Conservation (phyloP, 2,113 vertebrate species). For the Alouatta palliata region DNA sequence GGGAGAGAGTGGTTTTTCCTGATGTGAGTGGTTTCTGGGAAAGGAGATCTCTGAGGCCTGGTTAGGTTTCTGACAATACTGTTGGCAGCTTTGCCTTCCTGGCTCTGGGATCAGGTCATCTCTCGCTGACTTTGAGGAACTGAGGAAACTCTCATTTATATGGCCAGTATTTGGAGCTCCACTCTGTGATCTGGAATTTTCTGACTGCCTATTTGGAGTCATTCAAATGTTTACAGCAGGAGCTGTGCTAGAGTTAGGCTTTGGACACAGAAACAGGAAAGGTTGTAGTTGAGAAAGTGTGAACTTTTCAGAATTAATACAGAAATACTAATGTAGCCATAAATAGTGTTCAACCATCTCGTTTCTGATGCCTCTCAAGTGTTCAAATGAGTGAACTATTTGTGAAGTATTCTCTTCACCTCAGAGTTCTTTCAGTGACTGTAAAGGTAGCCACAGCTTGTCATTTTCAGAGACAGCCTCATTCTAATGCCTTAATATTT, state of each 20-base stretch:
- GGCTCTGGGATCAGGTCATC: neutral
- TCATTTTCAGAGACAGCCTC: neutral
- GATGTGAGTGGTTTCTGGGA: neutral
- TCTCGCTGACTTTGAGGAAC: neutral
- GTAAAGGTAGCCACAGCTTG: neutral
- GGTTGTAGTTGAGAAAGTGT: neutral
- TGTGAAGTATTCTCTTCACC: neutral
- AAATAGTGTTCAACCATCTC: neutral
- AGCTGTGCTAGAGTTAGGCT: neutral
- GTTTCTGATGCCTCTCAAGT: neutral
- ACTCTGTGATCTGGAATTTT: neutral
- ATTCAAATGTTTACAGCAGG: neutral
- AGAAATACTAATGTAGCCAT: neutral
- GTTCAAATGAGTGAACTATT: neutral
- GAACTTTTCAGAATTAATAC: neutral
- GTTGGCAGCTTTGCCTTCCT: neutral
- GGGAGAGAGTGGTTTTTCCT: neutral
- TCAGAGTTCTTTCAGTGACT: neutral
- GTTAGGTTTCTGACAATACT: neutral
- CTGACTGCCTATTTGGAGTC: neutral
- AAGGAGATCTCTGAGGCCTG: neutral
- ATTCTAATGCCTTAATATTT: neutral
- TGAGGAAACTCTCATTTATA: neutral
- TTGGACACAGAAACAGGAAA: constrained; percentile 5
- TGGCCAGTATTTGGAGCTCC: neutral